phyloP scores from a whole-genome alignment of 2,888 invertebrate genomes.

The Drymonia ruficornis region DNA sequence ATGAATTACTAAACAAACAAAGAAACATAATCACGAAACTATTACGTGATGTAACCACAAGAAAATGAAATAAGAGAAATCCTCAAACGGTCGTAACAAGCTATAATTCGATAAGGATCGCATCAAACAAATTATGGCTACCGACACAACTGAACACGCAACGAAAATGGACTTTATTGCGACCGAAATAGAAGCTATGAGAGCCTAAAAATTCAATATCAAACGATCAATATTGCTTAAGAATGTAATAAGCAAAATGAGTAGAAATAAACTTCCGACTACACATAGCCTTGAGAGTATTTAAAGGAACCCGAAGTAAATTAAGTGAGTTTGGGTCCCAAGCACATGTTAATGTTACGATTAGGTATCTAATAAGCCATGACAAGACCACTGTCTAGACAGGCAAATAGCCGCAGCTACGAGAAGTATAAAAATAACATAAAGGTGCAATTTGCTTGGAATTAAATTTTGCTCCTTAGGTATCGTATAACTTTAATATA shows the following conservation, averaged over 20 bases:
- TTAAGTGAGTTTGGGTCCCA: neutral
- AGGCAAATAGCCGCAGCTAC: neutral
- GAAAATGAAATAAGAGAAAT: slow-evolving; percentile 46
- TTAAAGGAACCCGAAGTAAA: slow-evolving; percentile 7
- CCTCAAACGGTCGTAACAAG: slow-evolving; percentile 40
- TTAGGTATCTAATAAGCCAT: neutral
- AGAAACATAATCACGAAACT: neutral
- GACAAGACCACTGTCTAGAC: slow-evolving; percentile 3
- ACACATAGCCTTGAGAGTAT: slow-evolving; percentile 16
- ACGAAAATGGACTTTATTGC: slow-evolving; percentile 18
- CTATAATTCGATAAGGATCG: slow-evolving; percentile 49
- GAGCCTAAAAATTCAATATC: neutral
- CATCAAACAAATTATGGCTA: slow-evolving; percentile 33
- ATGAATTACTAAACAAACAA: neutral
- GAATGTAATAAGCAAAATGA: slow-evolving; percentile 14
- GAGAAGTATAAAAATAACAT: neutral
- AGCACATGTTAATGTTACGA: neutral
- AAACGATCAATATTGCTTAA: slow-evolving; percentile 1
- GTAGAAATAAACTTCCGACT: slow-evolving; percentile 28
- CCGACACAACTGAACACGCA: slow-evolving; percentile 16
- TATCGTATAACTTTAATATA: neutral
- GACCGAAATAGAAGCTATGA: slow-evolving; percentile 11
- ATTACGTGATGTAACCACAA: slow-evolving; percentile 37
- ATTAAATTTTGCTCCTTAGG: neutral
- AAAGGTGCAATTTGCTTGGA: neutral